Base-by-base conservation (phyloP, 2,113 vertebrate genomes). In the Stigmatopora nigra region DNA sequence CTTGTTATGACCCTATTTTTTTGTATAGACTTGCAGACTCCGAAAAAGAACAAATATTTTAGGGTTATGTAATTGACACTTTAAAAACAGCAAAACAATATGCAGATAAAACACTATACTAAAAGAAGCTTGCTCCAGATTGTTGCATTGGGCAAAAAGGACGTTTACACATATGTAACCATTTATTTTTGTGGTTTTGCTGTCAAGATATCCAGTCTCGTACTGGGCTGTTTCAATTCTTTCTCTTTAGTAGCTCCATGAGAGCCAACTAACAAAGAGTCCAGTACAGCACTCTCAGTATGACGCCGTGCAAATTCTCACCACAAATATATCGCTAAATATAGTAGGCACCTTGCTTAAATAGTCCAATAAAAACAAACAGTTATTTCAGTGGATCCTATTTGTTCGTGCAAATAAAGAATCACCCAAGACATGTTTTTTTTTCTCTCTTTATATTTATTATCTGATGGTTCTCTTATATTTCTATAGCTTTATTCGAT, bases 401-500 rank as follows among this genome's bases (percentile, higher is more conserved):
- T 4, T 47, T 15, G 5, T 16, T 15, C 14, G 1, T 48, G 46
- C 46, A 48, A 48, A 16, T 48, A 15, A 58, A 59, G 8, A 77
- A 63, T 46, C 4, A 60, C 51, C 3, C 11, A 8, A 68, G 22
- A 53, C 48, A 69, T 20, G 41, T 55, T 20, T 25, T 73, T 73
- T 68, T 77, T 53, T 63, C 70, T 77, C 73, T 78, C 77, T 89
- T 88, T 87, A 87, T 67, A 68, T 86, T 89, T 84, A 81, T 87
- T 86, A 76, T 88, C 73, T 84, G 68, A 79, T 84, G 75, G 79
- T 86, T 85, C 53, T 84, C 86, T 87, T 88, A 87, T 88, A 85
- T 83, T 77, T 85, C 77, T 86, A 77, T 85, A 83, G 83, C 41
- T 87, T 89, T 84, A 81, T 83, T 85, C 78, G 89, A 89, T 90